Evolutionary conservation across 2,113 vertebrate species (phyloP), one percentile per base, ranked within the genome.

Genomic region (Patagioenas fasciata): DNA sequence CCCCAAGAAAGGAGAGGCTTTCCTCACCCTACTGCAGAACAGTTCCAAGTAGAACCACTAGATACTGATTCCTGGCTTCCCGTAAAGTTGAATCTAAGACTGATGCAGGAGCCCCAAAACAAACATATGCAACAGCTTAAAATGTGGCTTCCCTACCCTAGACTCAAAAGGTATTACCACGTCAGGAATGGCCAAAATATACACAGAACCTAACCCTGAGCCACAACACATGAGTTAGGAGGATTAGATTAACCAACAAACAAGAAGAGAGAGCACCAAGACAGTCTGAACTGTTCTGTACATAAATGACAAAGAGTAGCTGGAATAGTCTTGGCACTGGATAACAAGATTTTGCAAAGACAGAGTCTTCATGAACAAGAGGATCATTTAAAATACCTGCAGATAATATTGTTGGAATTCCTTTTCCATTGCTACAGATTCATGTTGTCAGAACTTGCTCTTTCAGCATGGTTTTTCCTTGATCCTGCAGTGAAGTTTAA

Each of bases 41-140:
- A 24, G 9, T 11, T n/a, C 78, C 4, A 0, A 48, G 17, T 42
- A 24, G 0, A 0, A 80, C 6, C 24, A 56, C 13, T 74, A 66
- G 29, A 51, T 53, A 64, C 2, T 7, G 14, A 23, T 16, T 56
- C 7, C 44, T 3, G 13, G 15, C 20, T 66, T 58, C 31, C 18
- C 11, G 1, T 19, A 25, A 77, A 62, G 2, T 2, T 32, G 23
- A 74, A 66, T 32, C 70, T 11, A 36, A 54, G 23, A 72, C 15
- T 32, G 29, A 47, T 62, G 42, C 21, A 12, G 32, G 14, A 7
- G 2, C 50, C 28, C 16, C 7, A 3, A 80, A 73, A 53, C 3
- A 74, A 82, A 53, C 6, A 66, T 8, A 15, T 65, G 32, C 9
- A 67, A 44, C 6, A 38, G 42, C 34, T 85, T n/a, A 34, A 83